phyloP scores from a whole-genome alignment of 2,888 invertebrate species.

The Thymelicus lineola region DNA sequence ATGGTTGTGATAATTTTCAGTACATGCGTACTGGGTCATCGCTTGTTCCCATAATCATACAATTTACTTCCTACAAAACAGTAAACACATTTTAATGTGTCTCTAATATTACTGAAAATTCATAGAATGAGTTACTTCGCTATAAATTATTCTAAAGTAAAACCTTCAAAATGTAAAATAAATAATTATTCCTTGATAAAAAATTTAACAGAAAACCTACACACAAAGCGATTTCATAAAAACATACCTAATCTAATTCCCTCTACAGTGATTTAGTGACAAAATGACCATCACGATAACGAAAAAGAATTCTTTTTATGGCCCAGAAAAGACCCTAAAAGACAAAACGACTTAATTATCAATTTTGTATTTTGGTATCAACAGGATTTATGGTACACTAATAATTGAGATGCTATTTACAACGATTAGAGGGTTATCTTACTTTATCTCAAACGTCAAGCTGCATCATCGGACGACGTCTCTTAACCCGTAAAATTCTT shows the following conservation, averaged over 20 bases:
- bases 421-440: conserved; percentile 13
- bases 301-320: not conserved
- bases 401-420: conserved; percentile 26
- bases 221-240: not conserved
- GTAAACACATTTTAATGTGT: too few species aligned
- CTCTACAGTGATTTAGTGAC: not conserved
- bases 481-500: conserved; percentile 28
- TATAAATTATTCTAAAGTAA: not conserved
- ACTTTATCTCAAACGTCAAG: conserved; percentile 27
- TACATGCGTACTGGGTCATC: conserved; percentile 27
- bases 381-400: conserved; percentile 32
- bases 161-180: not conserved
- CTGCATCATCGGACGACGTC: conserved; percentile 10
- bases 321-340: conserved; percentile 33
- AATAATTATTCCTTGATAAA: too few species aligned
- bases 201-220: not conserved
- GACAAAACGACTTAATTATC: conserved; percentile 37
- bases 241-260: not conserved
- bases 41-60: conserved; percentile 18
- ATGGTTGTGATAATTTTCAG: conserved; percentile 53
- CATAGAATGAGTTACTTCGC: not conserved
- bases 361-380: conserved; percentile 29
- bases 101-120: too few species aligned
- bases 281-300: not conserved
- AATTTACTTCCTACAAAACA: conserved; percentile 14